Evolutionary conservation across 2,113 vertebrate genomes (phyloP).

Genomic region (Myiozetetes cayanensis): DNA sequence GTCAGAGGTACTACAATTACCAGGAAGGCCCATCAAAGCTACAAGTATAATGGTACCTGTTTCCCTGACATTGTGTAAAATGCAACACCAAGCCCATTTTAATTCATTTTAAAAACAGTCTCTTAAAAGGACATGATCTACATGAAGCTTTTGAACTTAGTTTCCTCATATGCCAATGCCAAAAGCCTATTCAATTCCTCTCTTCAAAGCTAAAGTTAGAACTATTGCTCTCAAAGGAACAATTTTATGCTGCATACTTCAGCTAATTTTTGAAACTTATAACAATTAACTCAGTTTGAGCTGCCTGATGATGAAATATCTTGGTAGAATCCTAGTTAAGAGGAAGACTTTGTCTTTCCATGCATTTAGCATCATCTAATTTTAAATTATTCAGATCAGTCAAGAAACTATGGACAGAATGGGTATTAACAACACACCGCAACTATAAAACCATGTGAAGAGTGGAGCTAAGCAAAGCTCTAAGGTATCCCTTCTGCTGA

Average conservation of each 20-base stretch:
- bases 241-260: not conserved
- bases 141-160: not conserved
- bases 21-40: not conserved
- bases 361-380: not conserved
- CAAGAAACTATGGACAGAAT: not conserved
- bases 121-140: not conserved
- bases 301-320: not conserved
- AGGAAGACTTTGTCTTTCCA: slow-evolving; percentile 17
- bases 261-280: slow-evolving; percentile 24
- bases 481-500: not conserved
- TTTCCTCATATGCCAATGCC: not conserved
- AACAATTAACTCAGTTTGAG: slow-evolving; percentile 13
- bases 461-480: not conserved
- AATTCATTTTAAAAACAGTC: not conserved
- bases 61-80: not conserved
- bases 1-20: not conserved
- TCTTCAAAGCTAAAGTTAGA: not conserved
- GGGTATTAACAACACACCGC: not conserved
- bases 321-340: not conserved
- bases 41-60: not conserved
- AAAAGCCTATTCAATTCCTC: not conserved
- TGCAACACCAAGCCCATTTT: not conserved
- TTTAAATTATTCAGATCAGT: not conserved
- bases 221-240: not conserved
- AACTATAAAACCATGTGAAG: not conserved